Base-by-base conservation (phyloP, 2,113 vertebrate species). In the Typhlomys cinereus region DNA sequence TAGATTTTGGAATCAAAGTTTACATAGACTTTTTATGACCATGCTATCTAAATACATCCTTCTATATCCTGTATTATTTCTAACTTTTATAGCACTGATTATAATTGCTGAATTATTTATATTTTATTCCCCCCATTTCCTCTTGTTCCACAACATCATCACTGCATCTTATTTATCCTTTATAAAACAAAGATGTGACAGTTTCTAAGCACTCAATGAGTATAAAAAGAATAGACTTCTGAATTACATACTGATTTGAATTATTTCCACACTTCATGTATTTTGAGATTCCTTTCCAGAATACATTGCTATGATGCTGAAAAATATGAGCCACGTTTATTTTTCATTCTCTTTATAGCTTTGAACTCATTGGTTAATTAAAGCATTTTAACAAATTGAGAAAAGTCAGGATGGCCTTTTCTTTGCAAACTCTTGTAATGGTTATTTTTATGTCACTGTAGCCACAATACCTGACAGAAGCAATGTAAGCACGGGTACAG, bases 251-350 rank as follows among this genome's bases (percentile, higher is more conserved):
- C n/a, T 78, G 39, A 64, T 34, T 66, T 87, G n/a, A 91, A 91
- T 83, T 34, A 78, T 82, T 61, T 39, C 15, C 39, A 52, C 21
- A 86, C 67, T 57, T 59, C 31, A 52, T 78, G 10, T 50, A 67
- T 83, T 87, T 61, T 79, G 34, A 89, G 25, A 89, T 83, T 93
- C 27, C 18, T 74, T 85, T 92, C 79, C 66, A 66, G 25, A 82
- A 61, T 67, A 20, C 52, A 82, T 84, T 88, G 83, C 76, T 85
- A 48, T 89, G 27, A 54, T 52, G n/a, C 20, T 50, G n/a, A 76
- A 52, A 48, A 88, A 71, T 31, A 50, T 66, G 80, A 84, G 52
- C 44, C 13, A 39, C 2, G 2, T 89, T 83, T 73, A 83, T 78
- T 90, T 79, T 61, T 73, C n/a, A 83, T 48, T 91, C 29, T 61